Base-by-base conservation (phyloP, 2,797 vertebrate genomes). In the Heterohyrax brucei region DNA sequence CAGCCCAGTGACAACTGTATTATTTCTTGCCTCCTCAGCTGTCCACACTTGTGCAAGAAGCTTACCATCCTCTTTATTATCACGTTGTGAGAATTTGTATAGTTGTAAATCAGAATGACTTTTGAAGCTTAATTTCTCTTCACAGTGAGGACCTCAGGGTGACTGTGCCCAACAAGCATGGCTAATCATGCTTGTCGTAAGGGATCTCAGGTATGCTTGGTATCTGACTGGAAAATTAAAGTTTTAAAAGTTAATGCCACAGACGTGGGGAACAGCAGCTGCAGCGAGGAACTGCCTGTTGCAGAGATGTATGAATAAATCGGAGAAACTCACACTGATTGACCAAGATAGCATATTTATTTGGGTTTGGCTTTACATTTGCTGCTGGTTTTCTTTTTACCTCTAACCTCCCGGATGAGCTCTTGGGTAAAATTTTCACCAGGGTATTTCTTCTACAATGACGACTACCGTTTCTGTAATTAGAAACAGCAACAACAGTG, bases 11-110 rank as follows among this genome's bases (percentile, higher is more conserved):
- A 98, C 97, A 98, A 97, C 95, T 97, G 96, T 95, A 97, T 98
- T 98, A 98, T 98, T 98, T 97, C 97, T 97, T 97, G 95, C 93
- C 95, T 96, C 98, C 98, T 97, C 97, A 98, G 97, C 98, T 98
- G 96, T 98, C 96, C 97, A 92, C 96, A 91, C 96, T 98, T 97
- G 97, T 92, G 96, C 97, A 97, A 64, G 91, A 94, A 97, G 92
- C 97, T 98, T 97, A 96, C 46, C 39, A 7, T 98, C 96, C 96
- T 98, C 94, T 98, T 98, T 88, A 94, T 97, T 97, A 97, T 97
- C 90, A 82, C 59, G 5, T 22, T 95, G 73, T 90, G 64, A 97
- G 96, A 98, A 95, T 94, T 93, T 95, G 61, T 95, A 53, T 8
- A 81, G 90, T 10, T 96, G 92, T 96, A 98, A 98, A 98, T 97